A percentile compares a stretch with the other conserved stretches of the same genome.
Conservation (phyloP, 2,888 invertebrate species). For the Alentia gelatinosa region DNA sequence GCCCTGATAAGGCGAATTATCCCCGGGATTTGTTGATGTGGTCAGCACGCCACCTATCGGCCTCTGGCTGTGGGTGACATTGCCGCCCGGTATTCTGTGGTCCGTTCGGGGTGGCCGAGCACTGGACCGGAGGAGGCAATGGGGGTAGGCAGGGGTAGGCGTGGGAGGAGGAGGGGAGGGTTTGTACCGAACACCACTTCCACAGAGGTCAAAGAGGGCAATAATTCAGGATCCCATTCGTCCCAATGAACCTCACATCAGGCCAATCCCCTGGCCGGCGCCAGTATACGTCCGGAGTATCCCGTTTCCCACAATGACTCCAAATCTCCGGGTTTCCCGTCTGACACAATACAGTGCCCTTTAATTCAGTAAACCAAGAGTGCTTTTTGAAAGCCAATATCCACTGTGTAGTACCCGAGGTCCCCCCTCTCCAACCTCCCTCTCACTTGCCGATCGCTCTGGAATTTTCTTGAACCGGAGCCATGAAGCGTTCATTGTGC, state of each 20-base stretch:
- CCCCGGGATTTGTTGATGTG: slow-evolving; percentile 17
- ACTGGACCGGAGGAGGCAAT: too few species aligned
- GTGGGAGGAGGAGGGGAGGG: background rate
- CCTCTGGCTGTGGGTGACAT: too few species aligned
- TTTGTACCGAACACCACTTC: background rate
- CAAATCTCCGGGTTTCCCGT: background rate
- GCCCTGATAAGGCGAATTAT: slow-evolving; percentile 28
- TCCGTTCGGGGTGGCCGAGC: too few species aligned
- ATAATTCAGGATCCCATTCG: slow-evolving; percentile 10
- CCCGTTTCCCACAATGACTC: background rate
- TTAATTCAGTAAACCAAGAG: slow-evolving; percentile 17
- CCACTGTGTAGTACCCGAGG: background rate
- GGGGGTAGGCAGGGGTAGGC: background rate
- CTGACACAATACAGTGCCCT: background rate
- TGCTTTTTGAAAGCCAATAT: background rate
- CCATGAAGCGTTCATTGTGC: slow-evolving; percentile 11
- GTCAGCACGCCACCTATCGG: background rate
- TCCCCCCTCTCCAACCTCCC: background rate
- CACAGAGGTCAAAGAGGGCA: slow-evolving; percentile 33
- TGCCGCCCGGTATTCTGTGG: too few species aligned
- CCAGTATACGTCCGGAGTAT: background rate
- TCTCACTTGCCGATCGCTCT: background rate
- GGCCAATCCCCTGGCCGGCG: slow-evolving; percentile 1
- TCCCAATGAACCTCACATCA: background rate
- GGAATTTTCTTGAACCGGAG: background rate